Percentiles rank a stretch among this genome's conserved stretches.
phyloP scores from a whole-genome alignment of 2,888 invertebrate species.

The Romanomermis culicivorax region DNA sequence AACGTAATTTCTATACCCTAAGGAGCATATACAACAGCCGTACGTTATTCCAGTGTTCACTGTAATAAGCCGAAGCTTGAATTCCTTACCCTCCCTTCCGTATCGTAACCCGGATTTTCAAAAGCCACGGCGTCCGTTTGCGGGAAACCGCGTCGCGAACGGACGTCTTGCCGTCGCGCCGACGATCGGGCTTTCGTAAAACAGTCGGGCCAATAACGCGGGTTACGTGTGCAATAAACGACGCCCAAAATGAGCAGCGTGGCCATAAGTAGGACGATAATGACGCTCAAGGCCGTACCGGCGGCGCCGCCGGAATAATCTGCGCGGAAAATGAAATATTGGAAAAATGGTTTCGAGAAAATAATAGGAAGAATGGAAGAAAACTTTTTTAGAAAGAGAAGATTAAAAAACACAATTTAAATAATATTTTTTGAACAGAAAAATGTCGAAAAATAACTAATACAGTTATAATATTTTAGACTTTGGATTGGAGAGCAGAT shows the following conservation, averaged over 20 bases:
- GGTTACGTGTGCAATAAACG: not conserved
- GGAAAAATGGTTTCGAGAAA: too few relatives aligned
- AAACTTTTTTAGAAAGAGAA: too few relatives aligned
- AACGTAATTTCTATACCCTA: too few relatives aligned
- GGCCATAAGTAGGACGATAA: not conserved
- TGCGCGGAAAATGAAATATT: not conserved
- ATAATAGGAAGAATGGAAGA: too few relatives aligned
- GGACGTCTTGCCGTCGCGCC: not conserved
- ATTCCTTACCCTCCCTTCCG: constrained; percentile 2
- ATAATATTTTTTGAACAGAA: too few relatives aligned
- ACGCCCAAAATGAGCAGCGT: not conserved
- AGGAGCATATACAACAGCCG: too few relatives aligned
- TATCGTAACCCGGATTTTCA: constrained; percentile 7
- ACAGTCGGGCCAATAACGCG: not conserved
- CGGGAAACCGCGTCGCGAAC: not conserved
- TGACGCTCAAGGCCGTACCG: not conserved
- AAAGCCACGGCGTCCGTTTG: not conserved
- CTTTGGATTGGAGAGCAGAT: too few relatives aligned
- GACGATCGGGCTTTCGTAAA: not conserved
- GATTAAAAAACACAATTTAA: too few relatives aligned
- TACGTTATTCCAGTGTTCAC: too few relatives aligned
- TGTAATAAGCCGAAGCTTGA: too few relatives aligned
- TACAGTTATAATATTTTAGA: too few relatives aligned
- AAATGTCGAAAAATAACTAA: too few relatives aligned
- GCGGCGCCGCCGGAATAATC: not conserved